Percentiles rank a stretch among this genome's conserved stretches.
phyloP scores from a whole-genome alignment of 2,113 vertebrate species.

The Malurus alboscapulatus region DNA sequence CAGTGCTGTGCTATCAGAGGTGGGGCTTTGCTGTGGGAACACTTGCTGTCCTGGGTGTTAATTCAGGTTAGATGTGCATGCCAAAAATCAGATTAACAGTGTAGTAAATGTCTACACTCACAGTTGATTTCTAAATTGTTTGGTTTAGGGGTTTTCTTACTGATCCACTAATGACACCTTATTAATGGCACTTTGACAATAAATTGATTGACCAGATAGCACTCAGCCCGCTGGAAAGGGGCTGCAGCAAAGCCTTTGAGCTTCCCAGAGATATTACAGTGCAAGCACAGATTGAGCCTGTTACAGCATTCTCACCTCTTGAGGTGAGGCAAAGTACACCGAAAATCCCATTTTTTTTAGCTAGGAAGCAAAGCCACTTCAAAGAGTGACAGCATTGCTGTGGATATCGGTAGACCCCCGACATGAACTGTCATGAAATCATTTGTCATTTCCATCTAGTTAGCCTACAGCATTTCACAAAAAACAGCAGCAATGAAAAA shows the following conservation, averaged over 20 bases:
- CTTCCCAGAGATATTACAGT: not conserved
- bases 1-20: accelerated
- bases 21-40: not conserved
- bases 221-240: not conserved
- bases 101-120: not conserved
- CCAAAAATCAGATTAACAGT: not conserved
- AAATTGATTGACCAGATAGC: not conserved
- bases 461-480: not conserved
- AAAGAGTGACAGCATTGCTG: not conserved
- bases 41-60: not conserved
- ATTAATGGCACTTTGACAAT: not conserved
- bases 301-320: not conserved
- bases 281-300: not conserved
- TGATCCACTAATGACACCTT: not conserved
- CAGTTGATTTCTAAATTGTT: not conserved
- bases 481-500: not conserved
- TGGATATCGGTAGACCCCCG: accelerated
- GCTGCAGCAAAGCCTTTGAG: not conserved
- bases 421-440: not conserved
- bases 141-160: not conserved
- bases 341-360: not conserved
- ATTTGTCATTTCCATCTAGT: not conserved
- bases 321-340: accelerated
- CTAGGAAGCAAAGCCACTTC: not conserved
- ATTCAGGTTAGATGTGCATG: not conserved